phyloP scores from a whole-genome alignment of 2,888 invertebrate genomes.

The Scotopteryx bipunctaria region DNA sequence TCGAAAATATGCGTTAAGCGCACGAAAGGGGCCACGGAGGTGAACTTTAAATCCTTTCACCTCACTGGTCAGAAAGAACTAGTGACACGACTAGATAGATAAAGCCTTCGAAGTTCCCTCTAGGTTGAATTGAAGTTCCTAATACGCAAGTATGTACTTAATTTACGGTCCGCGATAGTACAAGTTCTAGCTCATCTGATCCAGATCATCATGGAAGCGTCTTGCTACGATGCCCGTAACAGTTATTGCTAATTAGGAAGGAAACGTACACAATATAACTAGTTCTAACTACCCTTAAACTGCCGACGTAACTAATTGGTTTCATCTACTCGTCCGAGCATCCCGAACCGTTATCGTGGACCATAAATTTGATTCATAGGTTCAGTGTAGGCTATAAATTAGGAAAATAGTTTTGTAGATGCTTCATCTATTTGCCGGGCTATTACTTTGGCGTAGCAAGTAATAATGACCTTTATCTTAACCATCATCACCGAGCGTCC shows the following conservation, averaged over 20 bases:
- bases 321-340: slow-evolving; percentile 41
- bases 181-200: no score
- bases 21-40: no score
- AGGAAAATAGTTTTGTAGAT: slow-evolving; percentile 41
- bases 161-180: no score
- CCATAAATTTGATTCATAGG: slow-evolving; percentile 54
- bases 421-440: slow-evolving; percentile 23
- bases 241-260: slow-evolving; percentile 20
- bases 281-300: slow-evolving; percentile 19
- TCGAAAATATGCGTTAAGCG: no score
- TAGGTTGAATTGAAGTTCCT: no score
- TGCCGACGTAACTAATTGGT: slow-evolving; percentile 44
- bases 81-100: no score
- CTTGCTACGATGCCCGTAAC: neutral
- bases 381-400: slow-evolving; percentile 46
- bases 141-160: no score
- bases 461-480: slow-evolving; percentile 11
- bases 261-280: slow-evolving; percentile 13
- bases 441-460: slow-evolving; percentile 15
- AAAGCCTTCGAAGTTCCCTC: no score
- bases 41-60: no score
- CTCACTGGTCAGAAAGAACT: no score
- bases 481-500: no score
- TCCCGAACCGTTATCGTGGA: slow-evolving; percentile 47
- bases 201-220: neutral